Evolutionary conservation across 2,888 invertebrate species (phyloP).

Genomic region (Limnephilus rhombicus): DNA sequence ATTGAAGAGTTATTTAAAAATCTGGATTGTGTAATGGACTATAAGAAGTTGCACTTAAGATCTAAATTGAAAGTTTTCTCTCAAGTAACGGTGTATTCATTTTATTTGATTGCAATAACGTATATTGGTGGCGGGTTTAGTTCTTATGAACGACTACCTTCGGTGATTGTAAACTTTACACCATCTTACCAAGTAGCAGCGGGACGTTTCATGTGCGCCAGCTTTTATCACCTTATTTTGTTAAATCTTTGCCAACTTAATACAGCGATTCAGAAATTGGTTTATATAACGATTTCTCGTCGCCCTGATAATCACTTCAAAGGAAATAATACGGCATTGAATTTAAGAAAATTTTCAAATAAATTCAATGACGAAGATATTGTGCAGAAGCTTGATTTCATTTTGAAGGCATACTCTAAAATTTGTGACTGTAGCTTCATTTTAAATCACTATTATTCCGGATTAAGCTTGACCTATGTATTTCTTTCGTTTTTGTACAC

Average conservation of each 20-base stretch:
- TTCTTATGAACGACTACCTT: neutral
- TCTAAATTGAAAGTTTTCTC: neutral
- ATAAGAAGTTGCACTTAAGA: neutral
- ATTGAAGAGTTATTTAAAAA: neutral
- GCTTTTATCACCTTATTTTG: neutral
- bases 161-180: neutral
- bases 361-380: neutral
- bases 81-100: neutral
- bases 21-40: neutral
- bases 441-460: constrained; percentile 22
- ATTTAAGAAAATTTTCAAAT: neutral
- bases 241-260: neutral
- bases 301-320: neutral
- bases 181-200: neutral
- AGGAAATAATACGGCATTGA: neutral
- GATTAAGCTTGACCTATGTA: neutral
- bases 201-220: neutral
- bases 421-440: constrained; percentile 14
- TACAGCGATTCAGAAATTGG: neutral
- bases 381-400: constrained; percentile 2
- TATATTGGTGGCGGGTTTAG: neutral
- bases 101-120: neutral
- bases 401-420: constrained; percentile 3
- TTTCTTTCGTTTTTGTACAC: neutral
- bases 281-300: neutral